phyloP scores from a whole-genome alignment of 2,797 vertebrate species.

The Silurus aristotelis region DNA sequence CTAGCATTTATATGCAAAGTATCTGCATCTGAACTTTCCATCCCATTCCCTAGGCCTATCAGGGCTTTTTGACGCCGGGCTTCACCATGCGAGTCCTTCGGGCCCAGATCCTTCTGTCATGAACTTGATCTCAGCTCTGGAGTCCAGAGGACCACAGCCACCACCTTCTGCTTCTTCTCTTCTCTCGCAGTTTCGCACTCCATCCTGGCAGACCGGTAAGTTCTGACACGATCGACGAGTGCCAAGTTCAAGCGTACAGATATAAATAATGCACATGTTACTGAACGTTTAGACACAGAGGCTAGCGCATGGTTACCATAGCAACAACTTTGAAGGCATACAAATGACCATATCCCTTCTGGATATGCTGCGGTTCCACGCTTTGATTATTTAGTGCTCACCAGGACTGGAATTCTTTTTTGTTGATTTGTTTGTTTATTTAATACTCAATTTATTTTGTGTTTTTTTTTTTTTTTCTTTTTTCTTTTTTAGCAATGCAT shows the following conservation, averaged over 20 bases:
- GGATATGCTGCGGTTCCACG: not conserved
- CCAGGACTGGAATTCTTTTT: not conserved
- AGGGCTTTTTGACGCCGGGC: slow-evolving; percentile 91
- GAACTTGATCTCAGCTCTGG: slow-evolving; percentile 95
- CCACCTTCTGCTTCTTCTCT: slow-evolving; percentile 92
- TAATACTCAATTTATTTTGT: slow-evolving; percentile 40
- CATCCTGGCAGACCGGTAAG: slow-evolving; percentile 94
- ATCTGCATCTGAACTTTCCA: not conserved
- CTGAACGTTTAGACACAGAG: not conserved
- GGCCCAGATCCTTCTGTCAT: slow-evolving; percentile 92
- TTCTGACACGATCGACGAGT: slow-evolving; percentile 43
- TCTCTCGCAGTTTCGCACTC: slow-evolving; percentile 93
- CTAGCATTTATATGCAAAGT: not conserved
- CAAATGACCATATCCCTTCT: not conserved
- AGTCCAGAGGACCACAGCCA: slow-evolving; percentile 90
- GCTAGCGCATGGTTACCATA: not conserved
- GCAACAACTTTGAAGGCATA: not conserved
- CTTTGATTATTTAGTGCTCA: not conserved
- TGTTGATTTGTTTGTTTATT: slow-evolving; percentile 21
- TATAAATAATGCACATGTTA: not conserved
- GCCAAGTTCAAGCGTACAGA: not conserved
- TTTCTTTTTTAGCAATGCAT: slow-evolving; percentile 84
- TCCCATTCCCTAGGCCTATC: slow-evolving; percentile 78
- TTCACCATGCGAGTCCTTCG: slow-evolving; percentile 90
- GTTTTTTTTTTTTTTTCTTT: slow-evolving; percentile 24